Evolutionary conservation across 2,888 invertebrate genomes (phyloP).

Genomic region (Hecatera dysodea): DNA sequence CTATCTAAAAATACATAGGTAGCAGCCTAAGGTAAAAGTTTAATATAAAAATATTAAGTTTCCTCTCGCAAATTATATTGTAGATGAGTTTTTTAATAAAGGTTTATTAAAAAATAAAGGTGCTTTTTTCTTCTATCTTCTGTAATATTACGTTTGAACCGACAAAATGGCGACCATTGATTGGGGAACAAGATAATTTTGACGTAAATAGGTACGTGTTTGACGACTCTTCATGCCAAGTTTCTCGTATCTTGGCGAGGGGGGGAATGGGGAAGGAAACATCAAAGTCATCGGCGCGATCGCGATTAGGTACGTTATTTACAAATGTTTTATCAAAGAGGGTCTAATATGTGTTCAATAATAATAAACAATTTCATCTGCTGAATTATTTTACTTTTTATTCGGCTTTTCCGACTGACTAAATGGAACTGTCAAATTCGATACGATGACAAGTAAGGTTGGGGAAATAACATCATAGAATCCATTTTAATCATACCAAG

Average conservation of each 20-base stretch:
- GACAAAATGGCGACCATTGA: conserved; percentile 43
- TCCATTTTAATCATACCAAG: not conserved
- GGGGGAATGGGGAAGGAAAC: conserved; percentile 45
- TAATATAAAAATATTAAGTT: conserved; percentile 61
- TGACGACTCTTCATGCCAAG: conserved; percentile 55
- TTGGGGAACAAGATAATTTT: conserved; percentile 60
- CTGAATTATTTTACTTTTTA: conserved; percentile 30
- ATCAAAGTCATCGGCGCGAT: conserved; percentile 46
- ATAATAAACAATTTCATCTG: conserved; percentile 1
- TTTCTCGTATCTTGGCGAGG: conserved; percentile 47
- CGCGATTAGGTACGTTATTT: conserved; percentile 41
- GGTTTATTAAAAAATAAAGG: conserved; percentile 65
- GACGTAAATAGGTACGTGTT: conserved; percentile 38
- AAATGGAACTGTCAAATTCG: not conserved
- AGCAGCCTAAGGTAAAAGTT: conserved; percentile 45
- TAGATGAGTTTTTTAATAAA: conserved; percentile 69
- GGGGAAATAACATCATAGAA: not conserved
- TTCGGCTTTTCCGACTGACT: conserved; percentile 3
- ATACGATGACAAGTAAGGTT: not conserved
- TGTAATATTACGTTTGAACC: conserved; percentile 51
- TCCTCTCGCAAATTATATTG: conserved; percentile 53
- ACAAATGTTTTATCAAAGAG: conserved; percentile 40
- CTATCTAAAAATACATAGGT: conserved; percentile 43
- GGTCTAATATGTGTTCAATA: conserved; percentile 33
- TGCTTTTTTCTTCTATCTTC: conserved; percentile 36